phyloP scores from a whole-genome alignment of 1,140 invertebrate species.

The Drosophila serrata region DNA sequence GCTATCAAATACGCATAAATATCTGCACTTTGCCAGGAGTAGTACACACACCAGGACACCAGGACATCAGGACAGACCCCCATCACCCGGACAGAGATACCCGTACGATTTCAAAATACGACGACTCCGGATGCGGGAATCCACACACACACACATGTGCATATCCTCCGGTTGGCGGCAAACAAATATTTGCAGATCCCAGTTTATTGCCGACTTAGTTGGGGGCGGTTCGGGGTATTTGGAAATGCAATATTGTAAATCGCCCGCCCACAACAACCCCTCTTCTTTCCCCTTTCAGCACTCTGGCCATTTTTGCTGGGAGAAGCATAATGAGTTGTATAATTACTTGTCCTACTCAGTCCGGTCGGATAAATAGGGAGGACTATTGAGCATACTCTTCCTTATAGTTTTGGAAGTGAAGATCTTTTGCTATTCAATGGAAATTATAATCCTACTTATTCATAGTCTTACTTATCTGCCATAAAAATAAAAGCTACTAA shows the following conservation, averaged over 20 bases:
- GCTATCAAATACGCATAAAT: conserved; percentile 84
- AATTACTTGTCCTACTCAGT: conserved; percentile 34
- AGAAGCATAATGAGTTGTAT: conserved; percentile 35
- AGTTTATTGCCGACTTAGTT: conserved; percentile 49
- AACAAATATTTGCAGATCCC: conserved; percentile 63
- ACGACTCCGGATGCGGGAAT: conserved; percentile 35
- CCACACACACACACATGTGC: conserved; percentile 23
- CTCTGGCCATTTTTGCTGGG: conserved; percentile 8
- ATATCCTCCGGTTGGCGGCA: neutral
- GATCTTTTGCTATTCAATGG: no score
- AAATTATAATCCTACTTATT: neutral
- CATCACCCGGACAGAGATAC: conserved; percentile 5
- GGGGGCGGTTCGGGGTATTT: conserved; percentile 28
- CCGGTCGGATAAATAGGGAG: neutral
- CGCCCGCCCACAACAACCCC: conserved; percentile 10
- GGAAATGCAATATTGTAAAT: conserved; percentile 59
- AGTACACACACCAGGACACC: conserved; percentile 40
- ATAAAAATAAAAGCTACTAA: no score
- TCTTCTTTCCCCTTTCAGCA: neutral
- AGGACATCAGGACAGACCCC: no score
- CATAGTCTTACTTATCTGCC: no score
- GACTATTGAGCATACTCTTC: neutral
- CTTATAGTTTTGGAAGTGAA: neutral
- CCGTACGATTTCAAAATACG: conserved; percentile 42
- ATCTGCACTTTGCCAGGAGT: conserved; percentile 75